Base-by-base conservation (phyloP, 2,797 vertebrate species). In the Steatocranus sp. region DNA sequence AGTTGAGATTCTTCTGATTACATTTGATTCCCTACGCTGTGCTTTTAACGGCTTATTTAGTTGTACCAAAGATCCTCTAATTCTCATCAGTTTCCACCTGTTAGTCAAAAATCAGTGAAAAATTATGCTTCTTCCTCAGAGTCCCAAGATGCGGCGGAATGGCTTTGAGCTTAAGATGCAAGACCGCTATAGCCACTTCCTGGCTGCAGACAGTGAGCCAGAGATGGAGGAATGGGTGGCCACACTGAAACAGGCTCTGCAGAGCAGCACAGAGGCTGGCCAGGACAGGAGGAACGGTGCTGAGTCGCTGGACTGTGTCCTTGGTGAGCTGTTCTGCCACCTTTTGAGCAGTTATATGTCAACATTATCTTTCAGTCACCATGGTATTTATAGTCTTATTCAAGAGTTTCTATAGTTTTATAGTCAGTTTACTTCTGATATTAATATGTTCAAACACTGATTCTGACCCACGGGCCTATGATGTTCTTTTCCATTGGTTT, bases 181-280 rank as follows among this genome's bases (percentile, higher is more conserved):
- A 80, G 98, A 99, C 86, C 97, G 98, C 88, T 98, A 98, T 93
- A 99, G 98, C 94, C 98, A 99, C 96, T 98, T 98, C 85, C 94
- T 99, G 83, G 98, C 98, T 5, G 98, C 99, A 7, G 99, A 99
- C 90, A 98, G 94, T 0, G 99, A 99, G 87, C 96, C 95, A 56
- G 99, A 99, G 94, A 98, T 99, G 98, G 98, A 99, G 86, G 98
- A 99, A 15, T 99, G 99, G 99, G 95, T 99, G 88, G 89, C 86
- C 78, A 98, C 97, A 2, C 95, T 99, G 90, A 98, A 95, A 86
- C 99, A 98, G 91, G 97, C 98, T 78, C 97, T 99, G 89, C 98
- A 98, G 95, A 96, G 96, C 94, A 96, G 97, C 87, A 89, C 92
- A 0, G 98, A 99, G 84, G 83, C 95, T 83, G 90, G 96, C 75